Conservation (phyloP, 2,113 vertebrate species). For the Typhlomys cinereus region DNA sequence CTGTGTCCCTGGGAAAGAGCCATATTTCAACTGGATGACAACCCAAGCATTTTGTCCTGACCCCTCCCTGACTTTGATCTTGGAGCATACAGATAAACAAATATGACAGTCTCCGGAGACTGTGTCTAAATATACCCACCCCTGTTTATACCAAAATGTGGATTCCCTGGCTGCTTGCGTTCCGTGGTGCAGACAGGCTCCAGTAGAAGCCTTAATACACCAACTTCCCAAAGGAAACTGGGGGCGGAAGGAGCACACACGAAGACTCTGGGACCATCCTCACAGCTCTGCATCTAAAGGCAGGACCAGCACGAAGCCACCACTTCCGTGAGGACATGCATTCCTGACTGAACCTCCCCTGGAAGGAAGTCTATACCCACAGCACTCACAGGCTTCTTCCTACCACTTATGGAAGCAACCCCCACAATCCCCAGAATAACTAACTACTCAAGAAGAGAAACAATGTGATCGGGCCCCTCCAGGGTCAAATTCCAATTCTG, state of each 20-base stretch:
- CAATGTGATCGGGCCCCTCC: neutral
- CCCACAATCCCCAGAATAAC: slow-evolving; percentile 3
- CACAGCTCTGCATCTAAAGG: neutral
- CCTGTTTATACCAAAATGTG: slow-evolving; percentile 64
- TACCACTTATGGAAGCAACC: neutral
- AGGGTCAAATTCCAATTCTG: neutral
- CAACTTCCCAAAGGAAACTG: neutral
- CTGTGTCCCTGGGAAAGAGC: slow-evolving; percentile 57
- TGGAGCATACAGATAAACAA: slow-evolving; percentile 68
- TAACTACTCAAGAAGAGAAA: slow-evolving; percentile 27
- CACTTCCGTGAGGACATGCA: neutral
- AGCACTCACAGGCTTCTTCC: neutral
- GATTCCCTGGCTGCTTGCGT: slow-evolving; percentile 61
- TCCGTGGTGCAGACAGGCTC: neutral
- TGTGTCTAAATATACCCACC: slow-evolving; percentile 79
- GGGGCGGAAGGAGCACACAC: neutral
- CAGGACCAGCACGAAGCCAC: neutral
- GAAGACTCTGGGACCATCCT: neutral
- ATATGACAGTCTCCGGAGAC: slow-evolving; percentile 73
- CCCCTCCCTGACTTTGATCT: slow-evolving; percentile 78
- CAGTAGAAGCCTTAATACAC: neutral
- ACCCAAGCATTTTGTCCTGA: slow-evolving; percentile 61
- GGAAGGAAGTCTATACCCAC: neutral
- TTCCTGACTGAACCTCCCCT: neutral
- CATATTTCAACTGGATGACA: slow-evolving; percentile 65